A percentile compares a stretch with the other conserved stretches of the same genome.
phyloP scores from a whole-genome alignment of 2,797 vertebrate species.

The Poecile montanus region DNA sequence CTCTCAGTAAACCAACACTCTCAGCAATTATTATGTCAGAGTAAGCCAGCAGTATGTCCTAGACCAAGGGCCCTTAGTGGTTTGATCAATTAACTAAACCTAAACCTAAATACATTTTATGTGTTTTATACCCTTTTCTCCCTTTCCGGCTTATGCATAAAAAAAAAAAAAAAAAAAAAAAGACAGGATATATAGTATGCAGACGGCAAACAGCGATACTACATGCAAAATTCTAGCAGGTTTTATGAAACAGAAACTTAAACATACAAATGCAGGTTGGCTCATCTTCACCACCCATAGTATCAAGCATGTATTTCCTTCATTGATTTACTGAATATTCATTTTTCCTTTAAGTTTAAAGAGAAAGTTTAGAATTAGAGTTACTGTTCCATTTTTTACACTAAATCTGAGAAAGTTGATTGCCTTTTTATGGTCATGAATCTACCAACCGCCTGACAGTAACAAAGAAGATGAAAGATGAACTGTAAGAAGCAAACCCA shows the following conservation, averaged over 20 bases:
- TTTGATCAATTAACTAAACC: background rate
- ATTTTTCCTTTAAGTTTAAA: background rate
- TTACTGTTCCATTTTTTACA: background rate
- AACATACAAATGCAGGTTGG: rapidly evolving
- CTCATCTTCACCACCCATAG: background rate
- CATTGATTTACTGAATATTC: background rate
- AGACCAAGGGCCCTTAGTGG: background rate
- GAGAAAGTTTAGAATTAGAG: background rate
- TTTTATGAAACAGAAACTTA: background rate
- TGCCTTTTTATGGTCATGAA: background rate
- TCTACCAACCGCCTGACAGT: background rate
- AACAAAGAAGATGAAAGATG: background rate
- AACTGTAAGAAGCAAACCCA: background rate
- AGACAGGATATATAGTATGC: background rate
- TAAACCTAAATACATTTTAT: background rate
- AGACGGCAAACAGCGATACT: background rate
- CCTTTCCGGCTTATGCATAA: background rate
- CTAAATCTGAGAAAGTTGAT: background rate
- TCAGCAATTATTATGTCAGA: background rate
- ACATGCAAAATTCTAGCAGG: background rate
- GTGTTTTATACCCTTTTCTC: background rate
- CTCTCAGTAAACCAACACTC: background rate
- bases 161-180: background rate
- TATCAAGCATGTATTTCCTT: background rate
- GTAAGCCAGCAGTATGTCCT: background rate